Conservation (phyloP, 2,888 invertebrate genomes). For the Acheta domesticus region DNA sequence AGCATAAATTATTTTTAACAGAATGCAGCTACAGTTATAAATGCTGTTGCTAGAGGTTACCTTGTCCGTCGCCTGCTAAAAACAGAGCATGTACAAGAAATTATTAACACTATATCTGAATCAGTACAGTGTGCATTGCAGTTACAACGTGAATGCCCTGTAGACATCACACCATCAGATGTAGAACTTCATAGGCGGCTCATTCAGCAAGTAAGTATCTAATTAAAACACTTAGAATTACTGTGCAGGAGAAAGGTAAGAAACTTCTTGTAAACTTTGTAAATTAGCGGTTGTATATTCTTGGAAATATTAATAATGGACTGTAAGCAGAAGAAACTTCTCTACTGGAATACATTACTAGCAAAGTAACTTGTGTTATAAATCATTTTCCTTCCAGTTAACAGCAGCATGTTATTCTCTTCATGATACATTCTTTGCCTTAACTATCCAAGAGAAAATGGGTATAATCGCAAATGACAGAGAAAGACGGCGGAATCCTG, state of each 20-base stretch:
- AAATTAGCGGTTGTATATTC: background rate
- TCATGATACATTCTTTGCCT: background rate
- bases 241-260: too few relatives aligned
- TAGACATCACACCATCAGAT: background rate
- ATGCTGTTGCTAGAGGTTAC: background rate
- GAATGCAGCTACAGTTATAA: background rate
- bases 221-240: too few relatives aligned
- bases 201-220: background rate
- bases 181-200: background rate
- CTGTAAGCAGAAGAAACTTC: too few relatives aligned
- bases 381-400: background rate
- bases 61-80: conserved; percentile 5
- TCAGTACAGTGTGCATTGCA: background rate
- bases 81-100: background rate
- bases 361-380: too few relatives aligned
- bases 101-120: background rate
- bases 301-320: too few relatives aligned
- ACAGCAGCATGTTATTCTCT: background rate
- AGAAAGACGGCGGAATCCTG: background rate
- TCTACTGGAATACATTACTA: too few relatives aligned
- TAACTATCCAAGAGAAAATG: conserved; percentile 4
- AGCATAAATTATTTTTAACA: background rate
- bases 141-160: background rate
- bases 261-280: background rate
- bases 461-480: background rate